Evolutionary conservation across 2,888 invertebrate species (phyloP).

Genomic region (Pardosa pseudoannulata): DNA sequence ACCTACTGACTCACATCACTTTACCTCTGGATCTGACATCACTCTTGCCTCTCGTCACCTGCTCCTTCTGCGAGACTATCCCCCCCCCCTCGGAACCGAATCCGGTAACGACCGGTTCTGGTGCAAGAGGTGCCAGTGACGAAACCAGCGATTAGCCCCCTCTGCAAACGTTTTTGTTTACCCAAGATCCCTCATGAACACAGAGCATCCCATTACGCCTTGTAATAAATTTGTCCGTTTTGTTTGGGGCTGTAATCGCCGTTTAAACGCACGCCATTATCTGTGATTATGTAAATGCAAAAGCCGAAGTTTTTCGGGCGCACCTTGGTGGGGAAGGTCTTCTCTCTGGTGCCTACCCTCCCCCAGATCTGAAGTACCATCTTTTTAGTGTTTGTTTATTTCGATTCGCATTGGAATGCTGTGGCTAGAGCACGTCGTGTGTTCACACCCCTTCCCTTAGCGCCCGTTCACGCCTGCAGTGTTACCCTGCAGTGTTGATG

Average conservation of each 20-base stretch:
- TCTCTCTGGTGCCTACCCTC: background rate
- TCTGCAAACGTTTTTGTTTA: slow-evolving; percentile 58
- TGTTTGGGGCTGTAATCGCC: slow-evolving; percentile 59
- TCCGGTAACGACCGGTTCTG: slow-evolving; percentile 57
- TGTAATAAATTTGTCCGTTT: slow-evolving; percentile 70
- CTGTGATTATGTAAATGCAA: slow-evolving; percentile 67
- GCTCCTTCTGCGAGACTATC: slow-evolving; percentile 32
- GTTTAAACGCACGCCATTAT: slow-evolving; percentile 67
- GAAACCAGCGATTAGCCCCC: slow-evolving; percentile 55
- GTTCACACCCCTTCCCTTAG: slow-evolving; percentile 63
- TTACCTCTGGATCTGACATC: background rate
- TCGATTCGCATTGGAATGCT: slow-evolving; percentile 10
- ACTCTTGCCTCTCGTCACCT: slow-evolving; percentile 36
- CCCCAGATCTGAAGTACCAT: background rate
- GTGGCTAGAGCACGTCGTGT: background rate
- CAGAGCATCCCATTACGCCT: slow-evolving; percentile 44
- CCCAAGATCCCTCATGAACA: slow-evolving; percentile 37
- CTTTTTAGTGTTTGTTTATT: background rate
- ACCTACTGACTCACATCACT: slow-evolving; percentile 5
- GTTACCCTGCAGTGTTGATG: slow-evolving; percentile 17
- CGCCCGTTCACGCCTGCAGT: slow-evolving; percentile 42
- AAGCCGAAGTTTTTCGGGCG: slow-evolving; percentile 28
- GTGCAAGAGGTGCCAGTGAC: slow-evolving; percentile 31
- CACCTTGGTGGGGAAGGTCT: slow-evolving; percentile 27
- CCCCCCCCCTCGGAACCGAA: background rate